Evolutionary conservation across 2,888 invertebrate species (phyloP).

Genomic region (Allygus modestus): DNA sequence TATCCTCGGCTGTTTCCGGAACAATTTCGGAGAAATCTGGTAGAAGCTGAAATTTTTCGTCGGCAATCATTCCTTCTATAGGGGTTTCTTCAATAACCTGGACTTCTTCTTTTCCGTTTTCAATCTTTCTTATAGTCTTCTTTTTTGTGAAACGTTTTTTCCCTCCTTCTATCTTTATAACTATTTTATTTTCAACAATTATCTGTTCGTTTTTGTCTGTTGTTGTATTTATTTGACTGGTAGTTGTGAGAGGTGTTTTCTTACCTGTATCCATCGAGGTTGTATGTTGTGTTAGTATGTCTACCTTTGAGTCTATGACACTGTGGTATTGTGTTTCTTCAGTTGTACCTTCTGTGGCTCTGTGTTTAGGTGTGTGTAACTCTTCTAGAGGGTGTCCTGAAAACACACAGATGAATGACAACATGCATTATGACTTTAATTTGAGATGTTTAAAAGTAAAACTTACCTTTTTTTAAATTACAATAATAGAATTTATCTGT

Average conservation of each 20-base stretch:
- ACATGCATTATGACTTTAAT: not conserved
- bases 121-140: constrained; percentile 63
- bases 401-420: constrained; percentile 24
- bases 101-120: constrained; percentile 65
- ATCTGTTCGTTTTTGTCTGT: constrained; percentile 62
- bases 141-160: constrained; percentile 57
- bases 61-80: constrained; percentile 39
- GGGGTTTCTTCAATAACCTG: constrained; percentile 63
- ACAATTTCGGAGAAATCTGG: constrained; percentile 55
- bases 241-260: constrained; percentile 39
- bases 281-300: constrained; percentile 54
- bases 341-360: constrained; percentile 52
- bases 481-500: too few relatives aligned
- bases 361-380: constrained; percentile 60
- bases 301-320: constrained; percentile 61
- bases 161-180: constrained; percentile 16
- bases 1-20: constrained; percentile 56
- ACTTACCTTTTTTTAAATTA: not conserved
- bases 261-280: constrained; percentile 46
- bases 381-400: constrained; percentile 46
- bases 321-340: constrained; percentile 64
- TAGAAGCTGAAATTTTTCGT: constrained; percentile 43
- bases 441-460: not conserved
- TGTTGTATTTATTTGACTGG: constrained; percentile 27
- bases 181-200: constrained; percentile 69